phyloP scores from a whole-genome alignment of 2,888 invertebrate species.

The Hydropsyche betteni region DNA sequence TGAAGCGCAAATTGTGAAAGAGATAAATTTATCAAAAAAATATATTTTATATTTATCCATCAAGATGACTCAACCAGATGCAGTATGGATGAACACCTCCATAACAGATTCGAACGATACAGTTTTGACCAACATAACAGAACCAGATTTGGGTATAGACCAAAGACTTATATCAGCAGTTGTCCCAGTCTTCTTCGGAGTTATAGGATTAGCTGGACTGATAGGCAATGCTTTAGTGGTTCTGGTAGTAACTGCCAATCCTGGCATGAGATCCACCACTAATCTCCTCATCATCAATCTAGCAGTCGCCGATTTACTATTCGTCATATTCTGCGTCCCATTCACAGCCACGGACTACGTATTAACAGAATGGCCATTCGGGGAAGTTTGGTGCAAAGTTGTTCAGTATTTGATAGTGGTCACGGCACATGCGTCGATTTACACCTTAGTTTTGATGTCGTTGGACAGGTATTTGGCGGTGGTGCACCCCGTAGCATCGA shows the following conservation, averaged over 20 bases:
- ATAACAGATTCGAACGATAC: background rate
- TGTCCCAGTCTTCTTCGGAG: conserved; percentile 84
- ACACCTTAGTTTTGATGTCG: conserved; percentile 93
- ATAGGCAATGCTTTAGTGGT: conserved; percentile 91
- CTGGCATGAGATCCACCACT: conserved; percentile 92
- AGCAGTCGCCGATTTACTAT: conserved; percentile 89
- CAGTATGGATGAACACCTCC: background rate
- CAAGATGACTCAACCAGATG: conserved; percentile 15
- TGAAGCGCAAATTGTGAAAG: too few species aligned
- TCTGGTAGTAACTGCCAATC: conserved; percentile 86
- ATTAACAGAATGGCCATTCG: conserved; percentile 89
- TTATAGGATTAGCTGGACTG: conserved; percentile 87
- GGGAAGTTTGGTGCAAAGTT: conserved; percentile 87
- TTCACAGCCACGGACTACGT: conserved; percentile 93
- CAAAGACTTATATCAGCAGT: conserved; percentile 75
- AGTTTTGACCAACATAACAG: conserved; percentile 49
- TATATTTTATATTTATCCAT: too few species aligned
- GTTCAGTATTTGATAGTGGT: conserved; percentile 92
- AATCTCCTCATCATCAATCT: conserved; percentile 91
- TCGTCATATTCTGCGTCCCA: conserved; percentile 93
- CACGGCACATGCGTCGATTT: conserved; percentile 92
- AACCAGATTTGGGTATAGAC: conserved; percentile 64
- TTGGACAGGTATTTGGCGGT: conserved; percentile 92
- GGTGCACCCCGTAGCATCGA: conserved; percentile 89
- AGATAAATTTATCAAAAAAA: too few species aligned